These are phyloP conservation scores for Protodeltote pygarga DNA, from an alignment of 2,888 invertebrate species.

Conservation along the genomic window DNA sequence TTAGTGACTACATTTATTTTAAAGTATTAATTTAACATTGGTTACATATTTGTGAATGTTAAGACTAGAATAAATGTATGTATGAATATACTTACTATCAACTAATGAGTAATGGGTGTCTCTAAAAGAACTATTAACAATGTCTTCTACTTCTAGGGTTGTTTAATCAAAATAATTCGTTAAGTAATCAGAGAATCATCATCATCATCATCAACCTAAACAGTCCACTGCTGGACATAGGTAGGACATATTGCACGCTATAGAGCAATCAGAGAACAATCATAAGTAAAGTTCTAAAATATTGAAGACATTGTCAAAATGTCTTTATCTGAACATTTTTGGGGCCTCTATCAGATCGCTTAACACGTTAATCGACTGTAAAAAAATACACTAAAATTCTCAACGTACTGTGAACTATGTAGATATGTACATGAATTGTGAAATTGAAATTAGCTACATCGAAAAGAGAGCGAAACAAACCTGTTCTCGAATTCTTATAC, in stretches of 20 bases:
- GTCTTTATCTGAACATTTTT: neutral
- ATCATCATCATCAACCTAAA: too few species aligned
- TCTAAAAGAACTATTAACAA: too few species aligned
- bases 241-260: too few species aligned
- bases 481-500: slow-evolving; percentile 18
- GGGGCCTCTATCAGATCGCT: slow-evolving; percentile 3
- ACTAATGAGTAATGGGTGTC: neutral
- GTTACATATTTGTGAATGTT: slow-evolving; percentile 12
- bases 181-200: too few species aligned
- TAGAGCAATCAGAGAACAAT: too few species aligned
- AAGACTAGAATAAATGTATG: neutral
- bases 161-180: too few species aligned
- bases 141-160: too few species aligned
- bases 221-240: too few species aligned
- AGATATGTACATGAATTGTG: slow-evolving; percentile 14
- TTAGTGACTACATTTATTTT: slow-evolving; percentile 18
- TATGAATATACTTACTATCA: neutral
- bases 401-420: slow-evolving; percentile 12
- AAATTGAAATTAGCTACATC: slow-evolving; percentile 34
- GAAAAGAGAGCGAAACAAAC: slow-evolving; percentile 31
- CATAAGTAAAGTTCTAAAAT: too few species aligned
- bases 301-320: too few species aligned
- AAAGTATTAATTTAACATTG: slow-evolving; percentile 8
- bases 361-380: slow-evolving; percentile 9
- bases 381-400: slow-evolving; percentile 24